Evolutionary conservation across 2,113 vertebrate genomes (phyloP).

Genomic region (Paedocypris sp.): DNA sequence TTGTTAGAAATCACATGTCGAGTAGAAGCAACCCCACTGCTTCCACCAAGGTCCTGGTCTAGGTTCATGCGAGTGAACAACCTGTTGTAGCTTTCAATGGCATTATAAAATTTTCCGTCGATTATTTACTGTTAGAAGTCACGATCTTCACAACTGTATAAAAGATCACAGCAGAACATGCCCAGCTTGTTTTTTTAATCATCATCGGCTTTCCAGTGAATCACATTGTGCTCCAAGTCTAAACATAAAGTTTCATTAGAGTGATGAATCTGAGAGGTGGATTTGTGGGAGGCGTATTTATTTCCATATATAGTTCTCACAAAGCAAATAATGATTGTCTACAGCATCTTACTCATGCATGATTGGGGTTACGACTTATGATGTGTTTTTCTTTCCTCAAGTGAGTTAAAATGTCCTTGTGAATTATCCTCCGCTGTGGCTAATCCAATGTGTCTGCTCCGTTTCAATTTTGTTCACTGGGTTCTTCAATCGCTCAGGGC

Average conservation of each 20-base stretch:
- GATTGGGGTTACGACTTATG: not conserved
- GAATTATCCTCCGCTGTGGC: not conserved
- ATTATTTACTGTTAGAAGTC: too few relatives aligned
- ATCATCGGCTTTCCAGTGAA: too few relatives aligned
- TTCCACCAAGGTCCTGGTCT: too few relatives aligned
- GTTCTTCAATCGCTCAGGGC: not conserved
- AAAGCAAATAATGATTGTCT: not conserved
- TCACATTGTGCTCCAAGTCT: too few relatives aligned
- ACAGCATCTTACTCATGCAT: not conserved
- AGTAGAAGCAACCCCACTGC: not conserved
- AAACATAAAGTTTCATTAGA: too few relatives aligned
- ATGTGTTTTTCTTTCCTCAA: not conserved
- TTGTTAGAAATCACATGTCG: not conserved
- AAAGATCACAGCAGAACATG: too few relatives aligned
- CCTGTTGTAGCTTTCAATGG: too few relatives aligned
- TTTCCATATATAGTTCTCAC: not conserved
- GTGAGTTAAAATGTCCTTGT: not conserved
- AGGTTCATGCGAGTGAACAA: too few relatives aligned
- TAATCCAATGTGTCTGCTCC: not conserved
- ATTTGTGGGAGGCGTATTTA: slow-evolving; percentile 17
- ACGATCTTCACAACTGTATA: too few relatives aligned
- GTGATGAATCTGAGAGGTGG: slow-evolving; percentile 4
- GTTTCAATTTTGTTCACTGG: not conserved
- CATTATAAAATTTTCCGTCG: too few relatives aligned
- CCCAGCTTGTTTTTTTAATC: too few relatives aligned